A percentile compares a stretch with the other conserved stretches of the same genome.
Conservation (phyloP, 1,140 invertebrate species). For the Sarcophaga bullata region DNA sequence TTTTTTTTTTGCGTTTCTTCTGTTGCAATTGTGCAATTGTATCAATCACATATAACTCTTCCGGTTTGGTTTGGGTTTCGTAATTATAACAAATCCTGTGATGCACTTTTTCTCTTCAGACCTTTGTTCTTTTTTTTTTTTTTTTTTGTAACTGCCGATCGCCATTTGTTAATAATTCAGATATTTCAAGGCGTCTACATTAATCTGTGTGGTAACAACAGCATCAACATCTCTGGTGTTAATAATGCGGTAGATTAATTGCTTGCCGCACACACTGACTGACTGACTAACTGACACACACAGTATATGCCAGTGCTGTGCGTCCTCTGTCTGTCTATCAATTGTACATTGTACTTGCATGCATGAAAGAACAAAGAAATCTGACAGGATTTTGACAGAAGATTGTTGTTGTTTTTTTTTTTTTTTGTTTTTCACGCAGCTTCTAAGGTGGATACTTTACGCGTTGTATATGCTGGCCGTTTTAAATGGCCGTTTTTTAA, state of each 20-base stretch:
- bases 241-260: constrained; percentile 11
- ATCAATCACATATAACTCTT: constrained; percentile 8
- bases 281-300: too few species aligned
- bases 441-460: too few species aligned
- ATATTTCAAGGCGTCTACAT: not conserved
- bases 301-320: too few species aligned
- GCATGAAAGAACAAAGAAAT: not conserved
- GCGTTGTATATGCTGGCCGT: too few species aligned
- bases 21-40: constrained; percentile 13
- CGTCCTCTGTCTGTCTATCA: too few species aligned
- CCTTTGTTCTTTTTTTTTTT: too few species aligned
- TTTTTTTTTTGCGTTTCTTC: not conserved
- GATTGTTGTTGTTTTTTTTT: not conserved
- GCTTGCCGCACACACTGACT: not conserved
- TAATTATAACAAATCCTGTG: not conserved
- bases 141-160: not conserved
- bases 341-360: too few species aligned
- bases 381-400: not conserved
- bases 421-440: too few species aligned
- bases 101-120: too few species aligned
- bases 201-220: not conserved
- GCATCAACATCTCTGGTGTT: not conserved
- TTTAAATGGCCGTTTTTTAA: too few species aligned
- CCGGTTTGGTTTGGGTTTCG: not conserved
- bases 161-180: not conserved